Evolutionary conservation across 2,888 invertebrate genomes (phyloP), one percentile per base, ranked within the genome.

Genomic region (Agrenia bidenticulata): DNA sequence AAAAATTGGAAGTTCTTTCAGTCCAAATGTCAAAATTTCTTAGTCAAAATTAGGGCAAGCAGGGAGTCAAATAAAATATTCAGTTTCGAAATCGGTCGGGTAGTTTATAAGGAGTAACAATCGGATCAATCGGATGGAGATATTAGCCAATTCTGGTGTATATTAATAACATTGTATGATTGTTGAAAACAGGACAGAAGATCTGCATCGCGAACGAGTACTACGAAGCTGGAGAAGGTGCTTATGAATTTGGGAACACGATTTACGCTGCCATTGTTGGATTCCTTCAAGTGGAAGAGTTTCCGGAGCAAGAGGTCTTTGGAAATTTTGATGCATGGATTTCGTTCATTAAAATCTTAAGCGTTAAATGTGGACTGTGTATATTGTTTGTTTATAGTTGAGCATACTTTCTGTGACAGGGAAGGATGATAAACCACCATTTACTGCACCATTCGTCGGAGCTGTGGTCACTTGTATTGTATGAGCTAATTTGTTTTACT

Each of bases 201-300:
- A 55, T 74, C 1, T 65, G 70, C n/a, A 32, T 69, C 11, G 71
- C 74, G 1, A 74, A 73, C 50, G 74, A 74, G 57, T 74, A 74
- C 50, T 73, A 65, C 61, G 74, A 74, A 51, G 73, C 74, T 59
- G 74, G 74, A 4, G 70, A 74, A 62, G 74, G 74, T 2, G 69
- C 74, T 9, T 73, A 74, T 49, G 74, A 74, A 58, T 74, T 72
- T 60, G 74, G 71, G 11, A 68, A 70, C 42, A 42, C 55, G 9
- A 73, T 74, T 54, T 74, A 72, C 57, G 67, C 74, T 1, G 60
- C 73, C 2, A 60, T 72, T 1, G 24, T 70, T n/a, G 74, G 74
- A 17, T 63, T 58, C 58, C 49, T 73, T n/a, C 21, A 61, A 2
- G 58, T 73, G 13, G 68, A 71, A 61, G 72, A 74, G 42, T 71